phyloP scores from a whole-genome alignment of 1,140 invertebrate species.

The Rhyzopertha dominica region DNA sequence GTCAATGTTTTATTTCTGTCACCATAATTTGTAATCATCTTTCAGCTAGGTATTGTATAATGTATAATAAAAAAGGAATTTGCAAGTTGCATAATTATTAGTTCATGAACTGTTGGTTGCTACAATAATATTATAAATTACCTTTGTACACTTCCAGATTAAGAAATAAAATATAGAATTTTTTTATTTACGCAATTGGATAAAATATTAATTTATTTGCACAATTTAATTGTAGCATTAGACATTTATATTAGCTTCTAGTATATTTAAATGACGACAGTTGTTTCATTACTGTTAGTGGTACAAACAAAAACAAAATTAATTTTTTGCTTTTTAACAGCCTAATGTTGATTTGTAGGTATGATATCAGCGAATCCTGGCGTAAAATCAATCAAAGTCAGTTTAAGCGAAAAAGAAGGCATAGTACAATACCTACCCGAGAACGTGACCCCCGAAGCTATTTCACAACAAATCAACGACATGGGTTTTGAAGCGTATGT shows the following conservation, averaged over 20 bases:
- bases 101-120: no score
- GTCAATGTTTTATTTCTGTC: no score
- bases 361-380: conserved; percentile 56
- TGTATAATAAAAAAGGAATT: no score
- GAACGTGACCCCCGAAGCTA: conserved; percentile 50
- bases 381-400: conserved; percentile 55
- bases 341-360: conserved; percentile 39
- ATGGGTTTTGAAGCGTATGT: conserved; percentile 67
- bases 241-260: background rate
- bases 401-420: conserved; percentile 56
- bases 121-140: no score
- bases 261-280: background rate
- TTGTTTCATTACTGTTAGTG: background rate
- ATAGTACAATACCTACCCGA: conserved; percentile 50
- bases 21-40: no score
- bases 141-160: no score
- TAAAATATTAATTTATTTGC: no score
- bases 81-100: no score
- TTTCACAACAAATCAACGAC: conserved; percentile 61
- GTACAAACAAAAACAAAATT: conserved; percentile 11
- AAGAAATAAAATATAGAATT: no score
- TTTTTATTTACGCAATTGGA: no score
- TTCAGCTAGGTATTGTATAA: no score
- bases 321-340: background rate
- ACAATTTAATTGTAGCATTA: background rate